Conservation (phyloP, 2,797 vertebrate species). For the Tenualosa thibaudeaui region DNA sequence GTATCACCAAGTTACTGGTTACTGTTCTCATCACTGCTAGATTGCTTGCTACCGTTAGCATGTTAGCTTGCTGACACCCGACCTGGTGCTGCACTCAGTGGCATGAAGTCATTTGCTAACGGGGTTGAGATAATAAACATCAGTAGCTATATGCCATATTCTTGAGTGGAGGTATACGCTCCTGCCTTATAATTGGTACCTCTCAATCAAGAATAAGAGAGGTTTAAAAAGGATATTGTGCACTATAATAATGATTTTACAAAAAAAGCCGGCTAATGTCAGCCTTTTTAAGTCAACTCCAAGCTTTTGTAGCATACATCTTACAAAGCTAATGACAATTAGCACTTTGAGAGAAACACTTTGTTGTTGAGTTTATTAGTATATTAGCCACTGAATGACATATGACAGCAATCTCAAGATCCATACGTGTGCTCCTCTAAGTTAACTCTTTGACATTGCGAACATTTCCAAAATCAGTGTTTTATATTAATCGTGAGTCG, state of each 20-base stretch:
- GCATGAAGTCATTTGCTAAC: constrained; percentile 15
- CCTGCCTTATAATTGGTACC: neutral
- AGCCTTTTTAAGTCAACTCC: neutral
- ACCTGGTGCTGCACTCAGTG: constrained; percentile 17
- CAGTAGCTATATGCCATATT: neutral
- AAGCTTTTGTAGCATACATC: neutral
- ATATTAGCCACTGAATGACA: neutral
- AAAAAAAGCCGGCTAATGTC: constrained; percentile 3
- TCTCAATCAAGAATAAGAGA: neutral
- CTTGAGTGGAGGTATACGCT: neutral
- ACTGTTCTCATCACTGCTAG: neutral
- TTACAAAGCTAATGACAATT: neutral
- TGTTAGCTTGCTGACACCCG: constrained; percentile 19
- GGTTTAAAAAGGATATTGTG: neutral
- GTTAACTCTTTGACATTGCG: neutral
- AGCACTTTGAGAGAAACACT: neutral
- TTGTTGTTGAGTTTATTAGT: neutral
- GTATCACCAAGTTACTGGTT: neutral
- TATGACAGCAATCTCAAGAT: neutral
- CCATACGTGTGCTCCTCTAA: neutral
- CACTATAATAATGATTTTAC: neutral
- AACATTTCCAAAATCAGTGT: neutral
- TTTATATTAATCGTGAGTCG: neutral
- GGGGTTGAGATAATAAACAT: neutral
- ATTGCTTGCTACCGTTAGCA: constrained; percentile 7